Evolutionary conservation across 2,797 vertebrate genomes (phyloP), one percentile per base, ranked within the genome.

Genomic region (Remorina albescens): DNA sequence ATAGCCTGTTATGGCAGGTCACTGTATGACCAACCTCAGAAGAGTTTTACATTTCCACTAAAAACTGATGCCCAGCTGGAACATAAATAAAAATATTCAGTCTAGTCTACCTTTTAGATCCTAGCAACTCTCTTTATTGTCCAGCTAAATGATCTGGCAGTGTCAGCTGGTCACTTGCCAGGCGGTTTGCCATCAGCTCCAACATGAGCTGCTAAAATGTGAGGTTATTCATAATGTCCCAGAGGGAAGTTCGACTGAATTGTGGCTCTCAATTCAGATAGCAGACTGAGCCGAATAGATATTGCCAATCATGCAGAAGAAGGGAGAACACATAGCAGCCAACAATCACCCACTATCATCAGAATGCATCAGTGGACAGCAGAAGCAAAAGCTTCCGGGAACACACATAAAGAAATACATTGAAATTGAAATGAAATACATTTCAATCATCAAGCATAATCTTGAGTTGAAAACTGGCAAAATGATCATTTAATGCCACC

Each of bases 161-260:
- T 65, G 54, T 78, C 61, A 51, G 60, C 49, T 79, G 82, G 59
- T 56, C 58, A 54, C 82, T 72, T 71, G 62, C 83, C 76, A 88
- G 64, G 28, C 49, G 10, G 68, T 54, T 49, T 64, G 47, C 51
- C 44, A 76, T 72, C 59, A 56, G 56, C 64, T 50, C 50, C 76
- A 56, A 55, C 71, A 16, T 19, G n/a, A 60, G 65, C 53, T 58
- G 72, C 71, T 69, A 30, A 72, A 82, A 76, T 67, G 64, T 46
- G 66, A 81, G 55, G 64, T 68, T 83, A 76, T 85, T 84, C 60
- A 81, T 61, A 47, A 51, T 3, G 25, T 71, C 70, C 73, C 47
- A 36, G 8, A 3, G 67, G 70, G 64, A 65, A 41, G 8, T 50
- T 53, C 74, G 72, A 16, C 12, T 64, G 42, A 77, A 64, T 69